phyloP scores from a whole-genome alignment of 2,797 vertebrate species.

The Enteromius radiatus region DNA sequence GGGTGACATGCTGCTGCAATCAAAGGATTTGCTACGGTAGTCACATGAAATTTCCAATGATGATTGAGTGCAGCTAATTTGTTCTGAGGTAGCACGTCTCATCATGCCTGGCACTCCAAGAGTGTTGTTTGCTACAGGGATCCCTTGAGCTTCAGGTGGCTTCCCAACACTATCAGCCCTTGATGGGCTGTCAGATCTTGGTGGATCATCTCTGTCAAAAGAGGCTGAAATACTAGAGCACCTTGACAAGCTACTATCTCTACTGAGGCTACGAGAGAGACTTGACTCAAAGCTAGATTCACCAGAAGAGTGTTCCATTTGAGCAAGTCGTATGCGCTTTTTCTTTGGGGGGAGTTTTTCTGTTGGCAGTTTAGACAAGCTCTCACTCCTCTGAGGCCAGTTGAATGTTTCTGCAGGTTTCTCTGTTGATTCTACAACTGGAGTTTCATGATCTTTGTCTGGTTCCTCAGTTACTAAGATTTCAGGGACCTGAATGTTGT shows the following conservation, averaged over 20 bases:
- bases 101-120: constrained; percentile 90
- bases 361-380: constrained; percentile 92
- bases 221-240: constrained; percentile 94
- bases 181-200: constrained; percentile 83
- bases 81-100: constrained; percentile 93
- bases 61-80: constrained; percentile 88
- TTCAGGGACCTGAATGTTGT: constrained; percentile 97
- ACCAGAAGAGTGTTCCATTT: constrained; percentile 93
- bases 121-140: constrained; percentile 82
- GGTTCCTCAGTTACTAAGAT: constrained; percentile 98
- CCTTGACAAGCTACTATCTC: constrained; percentile 93
- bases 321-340: constrained; percentile 94
- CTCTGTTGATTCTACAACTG: constrained; percentile 81
- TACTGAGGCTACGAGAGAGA: constrained; percentile 91
- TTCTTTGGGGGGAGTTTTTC: constrained; percentile 98
- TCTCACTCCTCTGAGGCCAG: constrained; percentile 97
- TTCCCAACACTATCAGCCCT: constrained; percentile 81
- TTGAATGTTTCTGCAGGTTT: constrained; percentile 88
- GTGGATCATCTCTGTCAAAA: constrained; percentile 90
- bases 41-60: constrained; percentile 88
- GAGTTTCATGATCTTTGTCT: constrained; percentile 87
- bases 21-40: constrained; percentile 95
- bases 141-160: constrained; percentile 81
- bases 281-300: constrained; percentile 95
- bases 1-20: constrained; percentile 86